Percentiles rank a stretch among this genome's conserved stretches.
Evolutionary conservation across 2,113 vertebrate genomes (phyloP).

Genomic region (Theropithecus gelada): DNA sequence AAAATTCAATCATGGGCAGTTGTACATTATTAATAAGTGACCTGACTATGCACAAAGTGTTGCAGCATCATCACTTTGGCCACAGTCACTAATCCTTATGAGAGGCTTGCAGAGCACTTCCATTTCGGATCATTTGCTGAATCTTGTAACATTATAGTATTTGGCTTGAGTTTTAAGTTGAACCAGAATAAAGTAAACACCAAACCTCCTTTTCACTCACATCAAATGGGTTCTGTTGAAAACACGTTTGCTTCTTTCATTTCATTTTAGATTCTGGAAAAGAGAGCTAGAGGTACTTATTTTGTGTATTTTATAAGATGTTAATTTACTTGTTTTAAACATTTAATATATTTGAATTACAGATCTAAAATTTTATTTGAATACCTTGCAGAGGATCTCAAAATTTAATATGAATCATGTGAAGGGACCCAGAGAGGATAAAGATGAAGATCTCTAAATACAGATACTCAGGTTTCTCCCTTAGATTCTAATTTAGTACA

Average conservation of each 20-base stretch:
- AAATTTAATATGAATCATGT: background rate
- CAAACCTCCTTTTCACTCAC: background rate
- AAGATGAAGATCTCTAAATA: background rate
- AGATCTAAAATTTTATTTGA: slow-evolving; percentile 6
- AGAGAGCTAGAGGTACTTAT: slow-evolving; percentile 22
- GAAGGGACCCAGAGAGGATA: background rate
- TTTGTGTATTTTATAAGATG: slow-evolving; percentile 37
- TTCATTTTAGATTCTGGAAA: slow-evolving; percentile 59
- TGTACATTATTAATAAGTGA: slow-evolving; percentile 33
- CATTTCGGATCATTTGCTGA: slow-evolving; percentile 48
- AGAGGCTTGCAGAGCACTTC: slow-evolving; percentile 56
- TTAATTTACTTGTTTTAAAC: slow-evolving; percentile 36
- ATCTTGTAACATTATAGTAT: slow-evolving; percentile 30
- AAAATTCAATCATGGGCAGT: slow-evolving; percentile 45
- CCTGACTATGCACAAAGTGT: slow-evolving; percentile 34
- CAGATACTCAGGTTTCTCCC: background rate
- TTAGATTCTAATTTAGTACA: background rate
- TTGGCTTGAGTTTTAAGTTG: slow-evolving; percentile 65
- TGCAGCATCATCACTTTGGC: slow-evolving; percentile 63
- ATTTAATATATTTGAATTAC: background rate
- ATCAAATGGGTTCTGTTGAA: slow-evolving; percentile 34
- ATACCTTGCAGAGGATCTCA: background rate
- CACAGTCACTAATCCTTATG: slow-evolving; percentile 55
- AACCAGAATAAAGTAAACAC: slow-evolving; percentile 67
- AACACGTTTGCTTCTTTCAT: background rate